Conservation (phyloP, 2,888 invertebrate species). For the Microplitis manilae region DNA sequence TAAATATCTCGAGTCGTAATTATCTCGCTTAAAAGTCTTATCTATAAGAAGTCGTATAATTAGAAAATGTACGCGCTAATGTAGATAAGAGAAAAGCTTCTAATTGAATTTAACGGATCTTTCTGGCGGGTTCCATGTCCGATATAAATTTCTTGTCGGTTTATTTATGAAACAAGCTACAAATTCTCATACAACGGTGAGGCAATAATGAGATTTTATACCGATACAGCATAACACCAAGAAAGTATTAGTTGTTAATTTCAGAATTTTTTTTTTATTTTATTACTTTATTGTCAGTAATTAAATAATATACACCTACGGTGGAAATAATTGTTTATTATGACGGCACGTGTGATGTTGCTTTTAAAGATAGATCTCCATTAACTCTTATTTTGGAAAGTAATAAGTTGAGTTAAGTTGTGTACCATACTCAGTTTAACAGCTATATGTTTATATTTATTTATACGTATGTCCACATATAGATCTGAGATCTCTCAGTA, state of each 20-base stretch:
- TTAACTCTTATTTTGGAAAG: background rate
- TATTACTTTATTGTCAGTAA: background rate
- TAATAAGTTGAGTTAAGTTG: background rate
- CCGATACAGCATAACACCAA: constrained; percentile 22
- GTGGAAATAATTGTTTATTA: background rate
- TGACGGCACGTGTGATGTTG: background rate
- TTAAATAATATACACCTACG: background rate
- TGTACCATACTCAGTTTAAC: background rate
- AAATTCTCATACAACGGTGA: background rate
- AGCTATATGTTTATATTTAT: background rate
- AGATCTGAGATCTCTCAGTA: background rate
- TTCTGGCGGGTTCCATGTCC: constrained; percentile 1
- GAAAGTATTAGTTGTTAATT: constrained; percentile 16
- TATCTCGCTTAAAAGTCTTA: constrained; percentile 12
- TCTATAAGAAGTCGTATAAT: constrained; percentile 24
- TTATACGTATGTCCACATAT: background rate
- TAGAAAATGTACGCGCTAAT: constrained; percentile 12
- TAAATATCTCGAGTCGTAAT: constrained; percentile 5
- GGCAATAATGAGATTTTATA: constrained; percentile 23
- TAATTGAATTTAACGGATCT: constrained; percentile 36
- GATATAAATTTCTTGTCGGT: constrained; percentile 23
- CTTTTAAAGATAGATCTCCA: background rate
- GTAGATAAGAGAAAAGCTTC: constrained; percentile 29
- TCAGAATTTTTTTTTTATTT: background rate
- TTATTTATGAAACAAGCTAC: constrained; percentile 27